Conservation (phyloP, 2,888 invertebrate genomes). For the Cybosia mesomella region DNA sequence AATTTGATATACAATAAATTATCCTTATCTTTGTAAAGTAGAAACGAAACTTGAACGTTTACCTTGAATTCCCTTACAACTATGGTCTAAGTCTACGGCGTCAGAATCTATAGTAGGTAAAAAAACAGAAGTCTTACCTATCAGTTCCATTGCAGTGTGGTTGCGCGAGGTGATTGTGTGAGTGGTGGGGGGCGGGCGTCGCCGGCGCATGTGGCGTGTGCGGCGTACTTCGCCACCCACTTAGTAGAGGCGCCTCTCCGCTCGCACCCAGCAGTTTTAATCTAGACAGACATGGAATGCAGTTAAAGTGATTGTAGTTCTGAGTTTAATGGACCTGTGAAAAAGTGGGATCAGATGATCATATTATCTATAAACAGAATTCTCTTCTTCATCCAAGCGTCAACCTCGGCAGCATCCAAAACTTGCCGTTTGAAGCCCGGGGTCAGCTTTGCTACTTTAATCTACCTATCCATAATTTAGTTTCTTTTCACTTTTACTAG, state of each 20-base stretch:
- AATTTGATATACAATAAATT: too few species aligned
- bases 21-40: too few species aligned
- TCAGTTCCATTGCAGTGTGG: slow-evolving; percentile 83
- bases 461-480: too few species aligned
- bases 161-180: slow-evolving; percentile 82
- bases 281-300: slow-evolving; percentile 58
- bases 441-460: too few species aligned
- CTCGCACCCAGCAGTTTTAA: slow-evolving; percentile 91
- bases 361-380: too few species aligned
- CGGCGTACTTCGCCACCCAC: slow-evolving; percentile 88
- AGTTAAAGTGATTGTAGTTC: neutral
- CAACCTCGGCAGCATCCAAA: neutral
- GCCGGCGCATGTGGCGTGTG: slow-evolving; percentile 80
- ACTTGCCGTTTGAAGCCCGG: too few species aligned
- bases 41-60: neutral
- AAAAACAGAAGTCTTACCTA: slow-evolving; percentile 55
- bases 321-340: neutral
- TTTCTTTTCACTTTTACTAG: too few species aligned
- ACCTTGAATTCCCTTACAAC: too few species aligned
- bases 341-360: too few species aligned
- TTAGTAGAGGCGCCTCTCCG: slow-evolving; percentile 91
- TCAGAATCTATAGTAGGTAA: neutral
- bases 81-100: neutral
- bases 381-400: neutral
- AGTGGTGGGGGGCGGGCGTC: slow-evolving; percentile 84